These are phyloP conservation scores for Druceiella hillmani DNA, from an alignment of 2,888 invertebrate species.

Conservation along the genomic window DNA sequence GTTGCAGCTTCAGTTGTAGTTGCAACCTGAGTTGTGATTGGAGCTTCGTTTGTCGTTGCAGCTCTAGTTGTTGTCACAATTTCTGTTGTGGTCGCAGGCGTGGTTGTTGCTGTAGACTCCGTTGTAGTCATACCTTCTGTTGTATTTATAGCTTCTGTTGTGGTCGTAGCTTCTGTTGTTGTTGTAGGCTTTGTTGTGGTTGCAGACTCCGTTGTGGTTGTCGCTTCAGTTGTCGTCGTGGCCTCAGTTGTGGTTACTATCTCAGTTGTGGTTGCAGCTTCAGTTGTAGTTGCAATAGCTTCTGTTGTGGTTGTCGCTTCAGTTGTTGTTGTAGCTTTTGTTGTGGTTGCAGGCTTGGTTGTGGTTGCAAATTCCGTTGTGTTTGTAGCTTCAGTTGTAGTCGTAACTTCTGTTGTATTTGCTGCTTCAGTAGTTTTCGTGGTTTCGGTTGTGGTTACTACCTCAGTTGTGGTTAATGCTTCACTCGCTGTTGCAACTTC, in stretches of 20 bases:
- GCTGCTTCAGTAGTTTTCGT: background rate
- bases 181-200: conserved; percentile 1
- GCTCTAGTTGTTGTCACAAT: conserved; percentile 3
- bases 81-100: conserved; percentile 3
- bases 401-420: background rate
- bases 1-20: background rate
- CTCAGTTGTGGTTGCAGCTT: background rate
- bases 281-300: background rate
- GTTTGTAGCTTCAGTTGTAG: background rate
- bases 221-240: background rate
- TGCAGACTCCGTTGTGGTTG: background rate
- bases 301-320: conserved; percentile 1
- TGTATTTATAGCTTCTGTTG: background rate
- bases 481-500: background rate
- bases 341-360: background rate
- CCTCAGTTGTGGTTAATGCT: background rate
- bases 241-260: background rate
- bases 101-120: background rate
- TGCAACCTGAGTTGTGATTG: conserved; percentile 1
- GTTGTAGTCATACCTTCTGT: background rate
- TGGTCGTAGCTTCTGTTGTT: conserved; percentile 1
- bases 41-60: background rate
- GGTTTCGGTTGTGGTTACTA: background rate
- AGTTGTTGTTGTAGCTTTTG: background rate
- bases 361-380: background rate